Evolutionary conservation across 2,113 vertebrate genomes (phyloP).

Genomic region (Festucalex cinctus): DNA sequence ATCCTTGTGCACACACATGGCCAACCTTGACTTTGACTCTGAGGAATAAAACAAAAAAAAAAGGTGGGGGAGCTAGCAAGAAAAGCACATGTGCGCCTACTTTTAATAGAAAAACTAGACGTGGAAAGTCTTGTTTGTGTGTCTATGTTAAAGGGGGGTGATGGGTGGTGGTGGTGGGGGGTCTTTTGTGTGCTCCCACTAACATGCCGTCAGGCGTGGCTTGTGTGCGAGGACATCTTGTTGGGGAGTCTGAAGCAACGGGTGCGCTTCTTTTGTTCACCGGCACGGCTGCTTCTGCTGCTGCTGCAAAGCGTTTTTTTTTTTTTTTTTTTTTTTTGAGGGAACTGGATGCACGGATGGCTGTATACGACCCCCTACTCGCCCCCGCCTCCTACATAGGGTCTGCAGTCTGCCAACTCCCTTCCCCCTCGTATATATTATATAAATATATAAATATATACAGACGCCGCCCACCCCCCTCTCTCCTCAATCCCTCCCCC

Average conservation of each 20-base stretch:
- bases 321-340: not conserved
- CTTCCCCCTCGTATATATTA: slow-evolving; percentile 40
- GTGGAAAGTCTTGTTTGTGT: not conserved
- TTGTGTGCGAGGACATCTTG: slow-evolving; percentile 61
- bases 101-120: not conserved
- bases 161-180: slow-evolving; percentile 19
- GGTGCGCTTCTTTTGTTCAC: slow-evolving; percentile 69
- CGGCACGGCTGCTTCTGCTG: slow-evolving; percentile 32
- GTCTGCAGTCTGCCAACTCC: slow-evolving; percentile 72
- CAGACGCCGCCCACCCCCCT: slow-evolving; percentile 21
- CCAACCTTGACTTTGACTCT: slow-evolving; percentile 16
- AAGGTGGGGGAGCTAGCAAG: too few species aligned
- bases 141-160: slow-evolving; percentile 6
- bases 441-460: not conserved
- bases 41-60: not conserved
- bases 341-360: not conserved
- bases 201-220: slow-evolving; percentile 65
- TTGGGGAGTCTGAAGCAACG: slow-evolving; percentile 52
- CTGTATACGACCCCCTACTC: not conserved
- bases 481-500: slow-evolving; percentile 13
- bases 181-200: slow-evolving; percentile 36
- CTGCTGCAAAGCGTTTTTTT: slow-evolving; percentile 8
- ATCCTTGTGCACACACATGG: slow-evolving; percentile 27
- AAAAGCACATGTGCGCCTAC: not conserved
- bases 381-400: slow-evolving; percentile 56